These are phyloP conservation scores for Apodemia hepburni DNA, from an alignment of 2,888 invertebrate genomes.

Conservation along the genomic window DNA sequence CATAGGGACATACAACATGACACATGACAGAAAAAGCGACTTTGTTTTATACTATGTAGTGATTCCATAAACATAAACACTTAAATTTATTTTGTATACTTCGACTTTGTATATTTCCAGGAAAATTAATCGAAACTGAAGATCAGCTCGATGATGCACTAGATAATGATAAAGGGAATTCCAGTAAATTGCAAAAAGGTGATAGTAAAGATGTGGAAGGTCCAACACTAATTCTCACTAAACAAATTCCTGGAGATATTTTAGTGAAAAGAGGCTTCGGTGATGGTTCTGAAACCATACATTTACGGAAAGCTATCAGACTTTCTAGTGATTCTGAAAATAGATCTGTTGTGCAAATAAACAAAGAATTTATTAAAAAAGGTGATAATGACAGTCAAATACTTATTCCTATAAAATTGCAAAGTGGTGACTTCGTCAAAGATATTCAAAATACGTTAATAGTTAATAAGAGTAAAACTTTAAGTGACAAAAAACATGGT, in stretches of 20 bases:
- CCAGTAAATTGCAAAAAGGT: slow-evolving; percentile 48
- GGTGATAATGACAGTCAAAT: slow-evolving; percentile 71
- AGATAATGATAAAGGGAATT: slow-evolving; percentile 64
- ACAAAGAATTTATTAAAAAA: slow-evolving; percentile 66
- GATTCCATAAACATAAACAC: too few species aligned
- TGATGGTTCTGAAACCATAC: slow-evolving; percentile 62
- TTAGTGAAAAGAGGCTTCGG: slow-evolving; percentile 62
- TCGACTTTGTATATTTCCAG: slow-evolving; percentile 44
- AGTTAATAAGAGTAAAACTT: slow-evolving; percentile 71
- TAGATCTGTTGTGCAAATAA: slow-evolving; percentile 66
- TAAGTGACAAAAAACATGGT: slow-evolving; percentile 75
- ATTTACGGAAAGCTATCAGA: slow-evolving; percentile 66
- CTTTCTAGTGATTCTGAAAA: slow-evolving; percentile 68
- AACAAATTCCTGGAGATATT: slow-evolving; percentile 68
- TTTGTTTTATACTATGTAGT: too few species aligned
- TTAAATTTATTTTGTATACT: neutral
- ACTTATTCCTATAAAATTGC: slow-evolving; percentile 66
- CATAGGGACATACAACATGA: too few species aligned
- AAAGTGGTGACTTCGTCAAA: slow-evolving; percentile 69
- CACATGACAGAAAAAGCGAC: too few species aligned
- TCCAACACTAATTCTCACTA: slow-evolving; percentile 63
- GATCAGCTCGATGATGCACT: slow-evolving; percentile 76
- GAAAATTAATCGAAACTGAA: slow-evolving; percentile 81
- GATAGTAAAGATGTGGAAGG: slow-evolving; percentile 57
- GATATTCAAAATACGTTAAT: slow-evolving; percentile 75